Percentiles rank a stretch among this genome's conserved stretches.
phyloP scores from a whole-genome alignment of 2,797 vertebrate species.

The Pseudomugil tenellus region DNA sequence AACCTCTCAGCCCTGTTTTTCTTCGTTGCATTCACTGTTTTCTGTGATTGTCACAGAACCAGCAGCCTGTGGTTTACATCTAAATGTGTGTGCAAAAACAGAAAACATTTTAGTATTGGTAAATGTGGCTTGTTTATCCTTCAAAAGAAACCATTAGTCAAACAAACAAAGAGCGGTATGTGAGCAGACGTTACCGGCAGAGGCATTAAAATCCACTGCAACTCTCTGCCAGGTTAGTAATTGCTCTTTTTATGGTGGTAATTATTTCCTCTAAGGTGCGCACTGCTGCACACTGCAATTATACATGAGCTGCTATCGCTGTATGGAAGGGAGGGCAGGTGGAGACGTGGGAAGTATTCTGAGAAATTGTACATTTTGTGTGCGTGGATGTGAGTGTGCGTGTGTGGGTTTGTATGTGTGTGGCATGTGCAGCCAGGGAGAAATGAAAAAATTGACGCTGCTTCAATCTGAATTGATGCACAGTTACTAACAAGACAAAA shows the following conservation, averaged over 20 bases:
- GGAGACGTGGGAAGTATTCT: constrained; percentile 67
- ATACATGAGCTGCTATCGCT: constrained; percentile 81
- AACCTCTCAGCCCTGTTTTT: constrained; percentile 48
- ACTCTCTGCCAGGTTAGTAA: constrained; percentile 87
- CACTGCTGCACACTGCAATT: constrained; percentile 87
- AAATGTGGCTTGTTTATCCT: constrained; percentile 75
- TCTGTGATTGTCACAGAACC: constrained; percentile 50
- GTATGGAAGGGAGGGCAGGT: constrained; percentile 66
- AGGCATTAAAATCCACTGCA: constrained; percentile 80
- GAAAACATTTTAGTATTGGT: constrained; percentile 60
- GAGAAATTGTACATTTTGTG: constrained; percentile 45
- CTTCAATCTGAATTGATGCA: constrained; percentile 58
- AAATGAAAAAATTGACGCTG: constrained; percentile 54
- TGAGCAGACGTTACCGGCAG: constrained; percentile 76
- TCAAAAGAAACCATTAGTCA: constrained; percentile 82
- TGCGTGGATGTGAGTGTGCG: constrained; percentile 16
- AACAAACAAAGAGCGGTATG: constrained; percentile 80
- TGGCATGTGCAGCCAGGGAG: constrained; percentile 43
- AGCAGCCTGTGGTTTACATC: constrained; percentile 53
- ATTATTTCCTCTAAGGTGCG: constrained; percentile 88
- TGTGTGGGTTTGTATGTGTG: constrained; percentile 27
- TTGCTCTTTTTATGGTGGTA: constrained; percentile 88
- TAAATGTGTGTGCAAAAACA: constrained; percentile 68
- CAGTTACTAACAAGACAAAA: constrained; percentile 55
- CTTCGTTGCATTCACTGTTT: constrained; percentile 32